phyloP scores from a whole-genome alignment of 1,140 invertebrate species.

The Trachelipus rathkii region DNA sequence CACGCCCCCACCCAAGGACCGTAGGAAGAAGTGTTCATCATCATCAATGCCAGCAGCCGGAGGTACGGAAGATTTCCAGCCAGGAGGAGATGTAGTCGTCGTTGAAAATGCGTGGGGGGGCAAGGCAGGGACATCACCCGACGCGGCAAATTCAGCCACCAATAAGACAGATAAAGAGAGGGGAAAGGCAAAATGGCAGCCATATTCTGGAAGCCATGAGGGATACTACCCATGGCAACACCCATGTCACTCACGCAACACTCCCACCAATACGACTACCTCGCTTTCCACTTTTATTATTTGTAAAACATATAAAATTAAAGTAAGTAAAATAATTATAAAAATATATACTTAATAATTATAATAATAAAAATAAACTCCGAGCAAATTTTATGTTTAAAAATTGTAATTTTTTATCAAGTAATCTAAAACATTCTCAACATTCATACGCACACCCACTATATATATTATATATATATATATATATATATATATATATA shows the following conservation, averaged over 20 bases:
- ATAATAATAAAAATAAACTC: no score
- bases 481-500: no score
- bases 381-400: no score
- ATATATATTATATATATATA: no score
- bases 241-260: slow-evolving; percentile 20
- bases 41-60: slow-evolving; percentile 23
- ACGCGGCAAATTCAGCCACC: slow-evolving; percentile 31
- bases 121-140: neutral
- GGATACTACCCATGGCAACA: slow-evolving; percentile 38
- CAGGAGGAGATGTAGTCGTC: neutral
- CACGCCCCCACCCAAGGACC: slow-evolving; percentile 24
- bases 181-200: slow-evolving; percentile 42
- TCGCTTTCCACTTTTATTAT: slow-evolving; percentile 13
- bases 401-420: no score
- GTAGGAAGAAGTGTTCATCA: neutral
- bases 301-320: no score
- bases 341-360: no score
- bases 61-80: slow-evolving; percentile 29
- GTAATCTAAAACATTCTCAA: no score
- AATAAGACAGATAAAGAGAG: slow-evolving; percentile 45
- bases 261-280: neutral
- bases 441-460: no score
- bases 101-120: neutral
- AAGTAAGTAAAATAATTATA: no score
- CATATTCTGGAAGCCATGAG: slow-evolving; percentile 37